Conservation (phyloP, 2,888 invertebrate genomes). For the Achlya flavicornis region DNA sequence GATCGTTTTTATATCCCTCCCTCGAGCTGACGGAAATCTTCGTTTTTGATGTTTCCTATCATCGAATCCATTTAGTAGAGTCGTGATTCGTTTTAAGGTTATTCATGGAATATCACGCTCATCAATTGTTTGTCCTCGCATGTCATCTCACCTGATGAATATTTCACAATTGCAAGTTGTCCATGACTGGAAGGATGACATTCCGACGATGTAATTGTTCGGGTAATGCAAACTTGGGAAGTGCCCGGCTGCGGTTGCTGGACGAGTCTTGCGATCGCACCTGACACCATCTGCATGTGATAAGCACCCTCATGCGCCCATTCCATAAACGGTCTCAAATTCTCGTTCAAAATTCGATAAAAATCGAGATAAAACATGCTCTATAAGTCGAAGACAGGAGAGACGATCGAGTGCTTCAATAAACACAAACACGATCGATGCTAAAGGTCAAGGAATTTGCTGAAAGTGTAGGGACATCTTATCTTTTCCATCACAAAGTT, state of each 20-base stretch:
- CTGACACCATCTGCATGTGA: slow-evolving; percentile 15
- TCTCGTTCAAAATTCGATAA: not conserved
- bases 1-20: slow-evolving; percentile 7
- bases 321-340: not conserved
- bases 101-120: not conserved
- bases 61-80: not conserved
- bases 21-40: not conserved
- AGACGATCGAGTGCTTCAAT: not conserved
- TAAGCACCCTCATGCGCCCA: not conserved
- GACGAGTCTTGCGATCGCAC: slow-evolving; percentile 35
- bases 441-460: slow-evolving; percentile 9
- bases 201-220: slow-evolving; percentile 56
- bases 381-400: not conserved
- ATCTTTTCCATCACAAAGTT: not conserved
- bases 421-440: not conserved
- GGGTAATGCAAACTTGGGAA: slow-evolving; percentile 47
- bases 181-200: slow-evolving; percentile 23
- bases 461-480: slow-evolving; percentile 6
- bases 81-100: not conserved
- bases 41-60: not conserved
- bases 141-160: not conserved
- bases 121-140: not conserved
- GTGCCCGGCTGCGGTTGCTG: slow-evolving; percentile 34
- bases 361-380: not conserved
- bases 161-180: not conserved